phyloP scores from a whole-genome alignment of 2,888 invertebrate genomes.

The Rhagonycha fulva region DNA sequence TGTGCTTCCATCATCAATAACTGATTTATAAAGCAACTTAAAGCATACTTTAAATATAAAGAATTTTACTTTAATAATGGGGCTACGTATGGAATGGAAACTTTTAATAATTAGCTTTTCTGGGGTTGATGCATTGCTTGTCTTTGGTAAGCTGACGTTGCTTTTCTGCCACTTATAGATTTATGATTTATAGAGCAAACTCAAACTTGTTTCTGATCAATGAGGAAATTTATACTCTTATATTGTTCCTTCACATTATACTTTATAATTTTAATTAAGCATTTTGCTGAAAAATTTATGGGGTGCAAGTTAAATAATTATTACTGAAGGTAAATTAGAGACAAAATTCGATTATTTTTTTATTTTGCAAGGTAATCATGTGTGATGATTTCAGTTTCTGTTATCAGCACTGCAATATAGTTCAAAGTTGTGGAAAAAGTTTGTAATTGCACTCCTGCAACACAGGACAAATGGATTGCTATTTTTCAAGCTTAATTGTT shows the following conservation, averaged over 20 bases:
- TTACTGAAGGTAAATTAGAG: slow-evolving; percentile 28
- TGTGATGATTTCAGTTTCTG: slow-evolving; percentile 26
- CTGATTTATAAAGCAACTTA: slow-evolving; percentile 34
- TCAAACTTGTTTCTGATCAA: slow-evolving; percentile 39
- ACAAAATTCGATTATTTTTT: slow-evolving; percentile 37
- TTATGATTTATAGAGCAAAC: slow-evolving; percentile 36
- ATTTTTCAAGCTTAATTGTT: slow-evolving; percentile 35
- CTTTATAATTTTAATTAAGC: background rate
- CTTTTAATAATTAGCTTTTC: slow-evolving; percentile 40
- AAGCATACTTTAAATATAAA: slow-evolving; percentile 31
- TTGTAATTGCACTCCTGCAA: slow-evolving; percentile 24
- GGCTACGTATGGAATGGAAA: slow-evolving; percentile 33
- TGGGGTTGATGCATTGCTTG: slow-evolving; percentile 36
- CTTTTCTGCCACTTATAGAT: slow-evolving; percentile 22
- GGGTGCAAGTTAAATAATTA: background rate
- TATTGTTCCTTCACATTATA: background rate
- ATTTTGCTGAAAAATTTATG: background rate
- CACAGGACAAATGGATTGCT: slow-evolving; percentile 30
- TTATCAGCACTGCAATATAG: background rate
- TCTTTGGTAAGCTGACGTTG: slow-evolving; percentile 28
- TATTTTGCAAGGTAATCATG: slow-evolving; percentile 38
- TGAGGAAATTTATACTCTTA: background rate
- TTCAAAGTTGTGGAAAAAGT: slow-evolving; percentile 31
- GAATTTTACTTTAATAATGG: slow-evolving; percentile 38
- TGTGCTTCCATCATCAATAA: slow-evolving; percentile 34